Conservation (phyloP, 2,113 vertebrate species). For the Danio rerio region DNA sequence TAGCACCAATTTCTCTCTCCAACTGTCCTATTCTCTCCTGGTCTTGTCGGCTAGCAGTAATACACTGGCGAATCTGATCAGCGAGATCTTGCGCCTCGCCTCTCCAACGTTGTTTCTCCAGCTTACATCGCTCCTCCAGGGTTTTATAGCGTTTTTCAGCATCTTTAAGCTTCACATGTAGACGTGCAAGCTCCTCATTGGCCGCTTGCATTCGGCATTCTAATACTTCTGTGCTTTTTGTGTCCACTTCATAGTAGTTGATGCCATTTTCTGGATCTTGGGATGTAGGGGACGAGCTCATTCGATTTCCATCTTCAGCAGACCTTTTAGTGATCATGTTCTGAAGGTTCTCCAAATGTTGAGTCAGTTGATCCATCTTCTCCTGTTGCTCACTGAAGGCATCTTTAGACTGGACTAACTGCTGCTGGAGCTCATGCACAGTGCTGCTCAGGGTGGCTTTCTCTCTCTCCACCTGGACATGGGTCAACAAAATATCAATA, state of each 20-base stretch:
- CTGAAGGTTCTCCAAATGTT: constrained; percentile 74
- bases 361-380: constrained; percentile 74
- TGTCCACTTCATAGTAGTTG: constrained; percentile 75
- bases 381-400: constrained; percentile 77
- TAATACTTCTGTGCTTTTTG: constrained; percentile 74
- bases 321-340: constrained; percentile 18
- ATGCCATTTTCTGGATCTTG: constrained; percentile 35
- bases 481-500: not conserved
- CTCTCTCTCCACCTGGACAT: constrained; percentile 77
- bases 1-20: constrained; percentile 80
- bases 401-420: constrained; percentile 76
- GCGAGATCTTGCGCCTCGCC: constrained; percentile 76
- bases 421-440: constrained; percentile 79
- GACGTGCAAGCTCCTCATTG: constrained; percentile 73
- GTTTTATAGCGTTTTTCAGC: constrained; percentile 68
- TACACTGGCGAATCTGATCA: constrained; percentile 79
- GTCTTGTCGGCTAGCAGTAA: constrained; percentile 77
- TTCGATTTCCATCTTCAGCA: constrained; percentile 36
- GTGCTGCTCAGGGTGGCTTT: constrained; percentile 73
- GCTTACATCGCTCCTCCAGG: constrained; percentile 74
- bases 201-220: constrained; percentile 74
- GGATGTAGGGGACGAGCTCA: constrained; percentile 20
- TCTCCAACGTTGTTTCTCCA: constrained; percentile 79
- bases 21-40: constrained; percentile 79
- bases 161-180: constrained; percentile 78